Conservation (phyloP, 1,140 invertebrate genomes). For the Pomacea maculata region DNA sequence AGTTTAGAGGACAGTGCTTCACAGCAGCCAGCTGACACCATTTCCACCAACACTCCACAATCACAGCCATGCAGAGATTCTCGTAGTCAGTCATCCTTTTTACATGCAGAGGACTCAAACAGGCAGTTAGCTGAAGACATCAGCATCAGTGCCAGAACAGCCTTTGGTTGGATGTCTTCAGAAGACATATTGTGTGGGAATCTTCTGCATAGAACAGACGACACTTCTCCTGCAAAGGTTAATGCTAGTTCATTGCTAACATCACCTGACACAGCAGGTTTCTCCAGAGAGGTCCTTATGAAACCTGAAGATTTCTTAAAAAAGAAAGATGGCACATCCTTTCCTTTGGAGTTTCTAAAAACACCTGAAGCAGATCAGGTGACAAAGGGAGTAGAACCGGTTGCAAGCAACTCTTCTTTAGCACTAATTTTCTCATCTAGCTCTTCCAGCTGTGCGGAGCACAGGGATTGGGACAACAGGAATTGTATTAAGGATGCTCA, state of each 20-base stretch:
- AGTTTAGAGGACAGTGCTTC: no score
- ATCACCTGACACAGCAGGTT: background rate
- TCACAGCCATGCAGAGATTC: no score
- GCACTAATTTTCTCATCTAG: background rate
- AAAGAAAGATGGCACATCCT: constrained; percentile 7
- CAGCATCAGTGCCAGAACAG: no score
- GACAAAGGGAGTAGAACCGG: background rate
- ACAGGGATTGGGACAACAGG: background rate
- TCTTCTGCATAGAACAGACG: background rate
- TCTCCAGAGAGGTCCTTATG: constrained; percentile 10
- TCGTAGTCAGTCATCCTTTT: no score
- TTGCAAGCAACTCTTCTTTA: background rate
- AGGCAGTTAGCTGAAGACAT: no score
- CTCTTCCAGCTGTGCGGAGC: background rate
- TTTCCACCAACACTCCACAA: no score
- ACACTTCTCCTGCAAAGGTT: background rate
- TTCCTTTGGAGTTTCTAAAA: background rate
- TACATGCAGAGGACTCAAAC: no score
- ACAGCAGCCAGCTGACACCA: no score
- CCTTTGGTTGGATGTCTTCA: background rate
- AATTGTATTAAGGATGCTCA: background rate
- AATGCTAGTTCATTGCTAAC: background rate
- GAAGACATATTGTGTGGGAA: constrained; percentile 13
- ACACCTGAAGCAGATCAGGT: background rate
- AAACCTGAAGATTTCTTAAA: constrained; percentile 36